phyloP scores from a whole-genome alignment of 35 echinoderm and acorn worm species.

The Amphiura filiformis region DNA sequence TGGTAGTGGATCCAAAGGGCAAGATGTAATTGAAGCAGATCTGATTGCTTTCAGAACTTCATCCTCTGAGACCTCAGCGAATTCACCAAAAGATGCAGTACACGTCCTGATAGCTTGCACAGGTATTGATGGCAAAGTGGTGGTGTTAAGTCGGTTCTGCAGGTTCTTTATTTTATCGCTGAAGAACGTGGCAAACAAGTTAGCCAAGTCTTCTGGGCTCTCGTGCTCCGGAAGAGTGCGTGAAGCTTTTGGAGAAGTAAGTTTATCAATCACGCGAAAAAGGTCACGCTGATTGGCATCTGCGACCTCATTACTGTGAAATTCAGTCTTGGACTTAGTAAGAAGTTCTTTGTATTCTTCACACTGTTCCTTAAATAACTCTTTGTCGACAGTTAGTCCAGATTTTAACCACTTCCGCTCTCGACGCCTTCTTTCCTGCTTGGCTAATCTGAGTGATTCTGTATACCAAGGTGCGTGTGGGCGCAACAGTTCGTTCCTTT shows the following conservation, averaged over 20 bases:
- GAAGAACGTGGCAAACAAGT: neutral
- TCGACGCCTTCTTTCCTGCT: neutral
- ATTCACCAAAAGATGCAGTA: neutral
- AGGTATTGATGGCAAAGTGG: neutral
- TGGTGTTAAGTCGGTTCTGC: neutral
- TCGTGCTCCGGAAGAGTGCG: neutral
- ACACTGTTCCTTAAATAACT: neutral
- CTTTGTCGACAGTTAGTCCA: neutral
- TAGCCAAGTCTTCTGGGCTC: neutral
- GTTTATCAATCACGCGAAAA: neutral
- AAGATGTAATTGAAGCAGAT: neutral
- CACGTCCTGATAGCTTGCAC: neutral
- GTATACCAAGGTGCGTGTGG: neutral
- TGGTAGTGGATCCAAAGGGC: slow-evolving; percentile 9
- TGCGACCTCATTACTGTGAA: neutral
- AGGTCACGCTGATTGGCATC: neutral
- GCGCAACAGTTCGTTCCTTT: neutral
- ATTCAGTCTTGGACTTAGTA: neutral
- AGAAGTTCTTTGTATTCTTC: neutral
- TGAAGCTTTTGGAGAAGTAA: neutral
- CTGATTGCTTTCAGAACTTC: neutral
- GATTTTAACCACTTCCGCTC: slow-evolving; percentile 7
- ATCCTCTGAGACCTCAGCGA: neutral
- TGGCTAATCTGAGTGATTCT: neutral
- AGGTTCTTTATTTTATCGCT: neutral